Evolutionary conservation across 2,888 invertebrate genomes (phyloP).

Genomic region (Agonum fuliginosum): DNA sequence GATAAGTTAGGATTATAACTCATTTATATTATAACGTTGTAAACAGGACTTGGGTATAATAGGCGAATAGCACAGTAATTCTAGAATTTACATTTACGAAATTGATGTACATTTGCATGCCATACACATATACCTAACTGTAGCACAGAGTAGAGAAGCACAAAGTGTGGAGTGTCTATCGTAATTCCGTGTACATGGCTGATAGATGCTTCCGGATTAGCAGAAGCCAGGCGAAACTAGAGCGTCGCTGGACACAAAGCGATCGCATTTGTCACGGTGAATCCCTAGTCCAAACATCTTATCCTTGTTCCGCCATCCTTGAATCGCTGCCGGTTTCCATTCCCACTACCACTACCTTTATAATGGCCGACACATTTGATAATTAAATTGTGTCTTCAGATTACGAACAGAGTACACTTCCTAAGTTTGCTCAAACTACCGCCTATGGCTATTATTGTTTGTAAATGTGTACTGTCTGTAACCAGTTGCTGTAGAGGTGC

Average conservation of each 20-base stretch:
- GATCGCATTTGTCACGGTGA: slow-evolving; percentile 48
- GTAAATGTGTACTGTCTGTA: slow-evolving; percentile 64
- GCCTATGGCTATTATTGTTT: slow-evolving; percentile 56
- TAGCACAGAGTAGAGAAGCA: background rate
- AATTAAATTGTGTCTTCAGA: slow-evolving; percentile 69
- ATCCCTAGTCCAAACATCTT: slow-evolving; percentile 27
- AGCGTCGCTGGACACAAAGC: slow-evolving; percentile 47
- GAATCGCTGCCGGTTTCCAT: slow-evolving; percentile 48
- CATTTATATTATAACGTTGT: background rate
- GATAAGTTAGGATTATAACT: no score
- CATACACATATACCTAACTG: no score
- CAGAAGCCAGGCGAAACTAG: background rate
- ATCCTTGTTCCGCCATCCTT: slow-evolving; percentile 18
- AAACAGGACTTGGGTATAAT: slow-evolving; percentile 12
- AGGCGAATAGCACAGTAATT: slow-evolving; percentile 8
- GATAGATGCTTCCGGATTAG: slow-evolving; percentile 65
- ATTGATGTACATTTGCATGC: slow-evolving; percentile 41
- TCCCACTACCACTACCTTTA: slow-evolving; percentile 63
- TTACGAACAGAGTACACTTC: slow-evolving; percentile 61
- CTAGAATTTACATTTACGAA: slow-evolving; percentile 38
- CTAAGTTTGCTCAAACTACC: slow-evolving; percentile 37
- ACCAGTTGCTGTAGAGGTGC: slow-evolving; percentile 44
- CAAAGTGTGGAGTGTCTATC: background rate
- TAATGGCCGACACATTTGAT: slow-evolving; percentile 70
- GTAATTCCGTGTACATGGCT: slow-evolving; percentile 54